Percentiles rank a stretch among this genome's conserved stretches.
Conservation (phyloP, 2,113 vertebrate genomes). For the Bubo blakistoni region DNA sequence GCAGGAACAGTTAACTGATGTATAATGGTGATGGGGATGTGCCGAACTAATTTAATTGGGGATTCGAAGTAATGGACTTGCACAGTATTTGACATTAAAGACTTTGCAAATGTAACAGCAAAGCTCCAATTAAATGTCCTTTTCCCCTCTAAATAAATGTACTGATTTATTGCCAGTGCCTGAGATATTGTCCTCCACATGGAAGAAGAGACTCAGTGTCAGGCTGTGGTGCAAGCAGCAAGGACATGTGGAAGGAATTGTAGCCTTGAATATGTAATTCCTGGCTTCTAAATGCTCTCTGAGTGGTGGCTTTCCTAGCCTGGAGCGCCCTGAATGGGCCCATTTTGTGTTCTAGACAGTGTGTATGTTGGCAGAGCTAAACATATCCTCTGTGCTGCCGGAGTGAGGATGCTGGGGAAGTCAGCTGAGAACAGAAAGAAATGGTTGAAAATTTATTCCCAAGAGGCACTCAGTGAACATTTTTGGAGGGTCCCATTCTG, state of each 20-base stretch:
- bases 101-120: background rate
- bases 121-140: background rate
- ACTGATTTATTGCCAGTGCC: background rate
- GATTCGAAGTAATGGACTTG: background rate
- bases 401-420: background rate
- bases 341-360: conserved; percentile 12
- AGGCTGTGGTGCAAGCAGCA: background rate
- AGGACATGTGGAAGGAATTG: conserved; percentile 45
- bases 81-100: background rate
- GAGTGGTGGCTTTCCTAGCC: background rate
- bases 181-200: background rate
- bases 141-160: conserved; percentile 7
- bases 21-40: background rate
- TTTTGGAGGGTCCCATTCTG: background rate
- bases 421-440: background rate
- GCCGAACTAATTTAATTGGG: background rate
- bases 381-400: background rate
- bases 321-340: conserved; percentile 35
- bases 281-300: background rate
- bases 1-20: background rate
- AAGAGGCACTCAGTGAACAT: background rate
- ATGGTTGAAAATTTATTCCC: background rate
- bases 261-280: background rate
- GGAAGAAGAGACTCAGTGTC: conserved; percentile 43
- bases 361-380: conserved; percentile 50